Conservation (phyloP, 1,140 invertebrate genomes). For the Saxidomus purpurata region DNA sequence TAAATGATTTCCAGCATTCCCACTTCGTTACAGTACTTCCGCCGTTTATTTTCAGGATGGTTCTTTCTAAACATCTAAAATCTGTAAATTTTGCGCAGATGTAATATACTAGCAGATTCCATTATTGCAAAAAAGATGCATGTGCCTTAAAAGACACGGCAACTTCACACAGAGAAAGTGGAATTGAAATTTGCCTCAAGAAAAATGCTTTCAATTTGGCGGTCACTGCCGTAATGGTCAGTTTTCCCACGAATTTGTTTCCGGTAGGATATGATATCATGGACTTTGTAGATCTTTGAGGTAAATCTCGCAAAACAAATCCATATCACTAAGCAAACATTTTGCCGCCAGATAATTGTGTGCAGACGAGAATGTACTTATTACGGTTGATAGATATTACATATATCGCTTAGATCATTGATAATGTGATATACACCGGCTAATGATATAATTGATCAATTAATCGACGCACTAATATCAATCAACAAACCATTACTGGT, state of each 20-base stretch:
- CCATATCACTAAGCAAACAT: constrained; percentile 19
- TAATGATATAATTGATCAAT: constrained; percentile 52
- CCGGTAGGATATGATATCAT: neutral
- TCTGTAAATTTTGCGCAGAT: no score
- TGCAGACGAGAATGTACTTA: constrained; percentile 8
- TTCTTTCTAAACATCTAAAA: no score
- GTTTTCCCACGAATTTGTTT: constrained; percentile 5
- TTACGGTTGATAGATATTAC: constrained; percentile 6
- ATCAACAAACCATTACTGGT: constrained; percentile 38
- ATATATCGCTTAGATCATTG: constrained; percentile 36
- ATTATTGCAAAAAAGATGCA: no score
- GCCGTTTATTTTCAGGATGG: no score
- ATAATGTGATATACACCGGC: constrained; percentile 1
- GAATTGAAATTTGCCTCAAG: no score
- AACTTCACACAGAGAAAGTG: no score
- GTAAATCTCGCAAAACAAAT: constrained; percentile 5
- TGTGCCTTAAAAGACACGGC: no score
- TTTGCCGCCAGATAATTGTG: neutral
- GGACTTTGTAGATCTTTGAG: neutral
- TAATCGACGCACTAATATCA: constrained; percentile 31
- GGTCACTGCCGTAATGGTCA: no score
- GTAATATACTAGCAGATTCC: no score
- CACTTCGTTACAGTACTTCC: no score
- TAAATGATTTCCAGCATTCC: no score
- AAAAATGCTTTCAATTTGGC: no score